Percentiles rank a stretch among this genome's conserved stretches.
These are phyloP conservation scores for Serranus cabrilla DNA, from an alignment of 2,797 vertebrate genomes.

Conservation along the genomic window DNA sequence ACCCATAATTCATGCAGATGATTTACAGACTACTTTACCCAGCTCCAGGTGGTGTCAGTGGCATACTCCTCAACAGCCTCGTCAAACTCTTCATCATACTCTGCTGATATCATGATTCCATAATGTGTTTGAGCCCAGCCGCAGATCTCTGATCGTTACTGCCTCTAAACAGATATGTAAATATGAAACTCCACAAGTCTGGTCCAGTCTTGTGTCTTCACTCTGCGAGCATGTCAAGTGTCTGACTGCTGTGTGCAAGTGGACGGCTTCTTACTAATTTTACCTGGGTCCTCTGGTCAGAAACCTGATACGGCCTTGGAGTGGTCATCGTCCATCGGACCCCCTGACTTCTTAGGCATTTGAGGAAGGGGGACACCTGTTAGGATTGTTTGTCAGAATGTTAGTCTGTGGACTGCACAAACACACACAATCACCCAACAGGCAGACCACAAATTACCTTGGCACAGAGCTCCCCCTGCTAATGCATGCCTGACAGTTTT, in stretches of 20 bases:
- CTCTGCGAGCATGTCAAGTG: constrained; percentile 48
- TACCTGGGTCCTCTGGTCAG: constrained; percentile 69
- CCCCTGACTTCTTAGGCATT: constrained; percentile 75
- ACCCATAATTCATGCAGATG: constrained; percentile 25
- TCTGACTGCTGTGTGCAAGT: constrained; percentile 68
- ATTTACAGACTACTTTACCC: constrained; percentile 77
- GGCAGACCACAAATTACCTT: constrained; percentile 6
- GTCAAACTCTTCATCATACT: constrained; percentile 74
- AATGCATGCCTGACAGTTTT: constrained; percentile 6
- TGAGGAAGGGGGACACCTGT: constrained; percentile 44
- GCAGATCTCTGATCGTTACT: constrained; percentile 22
- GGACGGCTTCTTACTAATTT: constrained; percentile 75
- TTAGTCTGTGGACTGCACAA: constrained; percentile 23
- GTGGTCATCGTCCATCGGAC: constrained; percentile 57
- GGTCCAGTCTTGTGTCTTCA: constrained; percentile 29
- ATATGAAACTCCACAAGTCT: constrained; percentile 16
- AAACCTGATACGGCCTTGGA: constrained; percentile 72
- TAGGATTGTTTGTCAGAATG: constrained; percentile 41
- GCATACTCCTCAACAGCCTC: constrained; percentile 66
- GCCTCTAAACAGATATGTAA: not conserved
- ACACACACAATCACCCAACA: constrained; percentile 16
- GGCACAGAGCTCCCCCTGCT: not conserved
- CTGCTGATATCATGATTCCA: constrained; percentile 77
- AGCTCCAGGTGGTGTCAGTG: constrained; percentile 83
- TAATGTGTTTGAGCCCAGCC: constrained; percentile 38